Percentiles rank a stretch among this genome's conserved stretches.
Evolutionary conservation across 2,113 vertebrate species (phyloP).

Genomic region (Dermatemys mawii): DNA sequence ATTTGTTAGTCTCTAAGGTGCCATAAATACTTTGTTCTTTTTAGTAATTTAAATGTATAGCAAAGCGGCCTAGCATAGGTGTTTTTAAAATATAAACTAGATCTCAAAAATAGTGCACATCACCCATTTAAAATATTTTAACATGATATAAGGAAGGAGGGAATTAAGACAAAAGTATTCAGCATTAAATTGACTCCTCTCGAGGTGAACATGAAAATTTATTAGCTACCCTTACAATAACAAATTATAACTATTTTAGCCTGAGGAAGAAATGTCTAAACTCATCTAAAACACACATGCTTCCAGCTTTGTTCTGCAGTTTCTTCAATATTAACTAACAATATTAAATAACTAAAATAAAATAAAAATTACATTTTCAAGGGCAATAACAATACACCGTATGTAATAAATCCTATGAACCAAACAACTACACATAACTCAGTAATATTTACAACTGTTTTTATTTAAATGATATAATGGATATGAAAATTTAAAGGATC

Average conservation of each 20-base stretch:
- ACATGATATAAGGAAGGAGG: not conserved
- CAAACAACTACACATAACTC: not conserved
- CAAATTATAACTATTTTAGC: not conserved
- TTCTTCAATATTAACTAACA: not conserved
- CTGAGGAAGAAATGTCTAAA: not conserved
- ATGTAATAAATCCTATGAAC: not conserved
- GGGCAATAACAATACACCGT: not conserved
- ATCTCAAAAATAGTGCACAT: not conserved
- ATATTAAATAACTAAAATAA: not conserved
- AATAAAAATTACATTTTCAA: not conserved
- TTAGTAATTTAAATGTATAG: not conserved
- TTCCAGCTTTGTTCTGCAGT: not conserved
- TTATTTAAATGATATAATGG: not conserved
- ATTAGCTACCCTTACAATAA: not conserved
- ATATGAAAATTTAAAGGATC: not conserved
- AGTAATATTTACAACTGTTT: not conserved
- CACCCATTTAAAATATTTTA: not conserved
- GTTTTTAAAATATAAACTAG: not conserved
- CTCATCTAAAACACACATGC: not conserved
- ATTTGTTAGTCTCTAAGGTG: no score
- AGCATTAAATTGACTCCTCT: not conserved
- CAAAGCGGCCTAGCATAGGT: not conserved
- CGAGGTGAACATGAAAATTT: not conserved
- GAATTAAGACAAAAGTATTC: rapidly evolving
- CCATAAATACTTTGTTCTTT: not conserved